Evolutionary conservation across 2,888 invertebrate genomes (phyloP), one percentile per base, ranked within the genome.

Genomic region (Phasia obesa): DNA sequence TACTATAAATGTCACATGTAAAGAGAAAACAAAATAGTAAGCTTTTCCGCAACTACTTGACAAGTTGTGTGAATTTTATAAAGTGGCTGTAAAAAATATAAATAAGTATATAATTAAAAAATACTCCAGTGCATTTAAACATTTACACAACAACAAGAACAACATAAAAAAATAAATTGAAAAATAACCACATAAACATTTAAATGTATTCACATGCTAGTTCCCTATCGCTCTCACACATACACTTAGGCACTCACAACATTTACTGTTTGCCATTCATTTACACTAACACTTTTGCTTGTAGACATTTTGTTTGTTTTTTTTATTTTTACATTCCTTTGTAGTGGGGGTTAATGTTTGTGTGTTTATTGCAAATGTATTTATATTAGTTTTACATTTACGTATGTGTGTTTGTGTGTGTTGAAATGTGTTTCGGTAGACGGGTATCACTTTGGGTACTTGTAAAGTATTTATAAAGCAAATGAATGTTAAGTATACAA

Each of bases 61-160:
- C 69, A 75, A 78, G 38, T 82, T 78, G 78, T 74, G 74, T 70
- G 78, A 82, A 75, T 67, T 76, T 76, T 76, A 73, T 81, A 57
- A 73, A 82, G 74, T 78, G 74, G 69, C 74, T 78, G 49, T 1
- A 27, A 21, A 44, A 62, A 64, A 65, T 57, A 53, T 71, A 82
- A 82, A 70, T 75, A 78, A 82, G 74, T 78, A 44, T 64, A 64
- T 74, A 82, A 82, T 82, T 82, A 78, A 64, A 74, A 78, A 78
- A 82, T 78, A 74, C 70, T 78, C 35, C 70, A 78, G 59, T 70
- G 44, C 69, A 51, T 25, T 11, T 13, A 64, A 27, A 71, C 19
- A 38, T 25, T 62, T 17, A 23, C 38, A 76, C 21, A 65, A 35
- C 11, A 11, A 62, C 47, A 60, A 6, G 0, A 25, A 74, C 27